These are phyloP conservation scores for Boulengerochromis microlepis DNA, from an alignment of 2,113 vertebrate genomes.

Conservation along the genomic window DNA sequence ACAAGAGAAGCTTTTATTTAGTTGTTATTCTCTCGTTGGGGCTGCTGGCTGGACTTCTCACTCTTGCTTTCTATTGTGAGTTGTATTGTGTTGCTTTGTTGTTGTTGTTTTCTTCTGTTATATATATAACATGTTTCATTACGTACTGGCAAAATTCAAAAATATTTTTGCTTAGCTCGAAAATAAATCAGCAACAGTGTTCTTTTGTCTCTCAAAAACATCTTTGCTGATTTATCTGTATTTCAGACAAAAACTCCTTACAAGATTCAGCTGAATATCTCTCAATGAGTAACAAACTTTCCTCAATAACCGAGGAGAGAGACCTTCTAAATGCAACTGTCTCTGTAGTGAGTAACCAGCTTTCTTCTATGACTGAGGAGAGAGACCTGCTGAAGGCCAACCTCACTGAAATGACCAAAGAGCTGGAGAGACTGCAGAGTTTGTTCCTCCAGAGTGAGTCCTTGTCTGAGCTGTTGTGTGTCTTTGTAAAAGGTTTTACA, in stretches of 20 bases:
- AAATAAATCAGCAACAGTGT: not conserved
- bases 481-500: not conserved
- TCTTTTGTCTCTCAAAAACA: not conserved
- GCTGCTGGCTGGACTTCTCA: not conserved
- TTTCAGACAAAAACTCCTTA: not conserved
- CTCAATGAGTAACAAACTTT: not conserved
- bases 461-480: not conserved
- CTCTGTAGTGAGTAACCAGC: rapidly evolving
- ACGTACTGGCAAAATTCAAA: rapidly evolving
- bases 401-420: not conserved
- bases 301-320: not conserved
- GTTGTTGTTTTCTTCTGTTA: not conserved
- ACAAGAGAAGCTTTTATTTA: not conserved
- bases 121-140: not conserved
- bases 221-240: not conserved
- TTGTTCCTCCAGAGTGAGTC: not conserved
- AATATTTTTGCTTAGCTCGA: rapidly evolving
- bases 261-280: not conserved
- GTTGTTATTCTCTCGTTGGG: not conserved
- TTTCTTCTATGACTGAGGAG: not conserved
- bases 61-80: not conserved
- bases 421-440: not conserved
- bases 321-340: not conserved
- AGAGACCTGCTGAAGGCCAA: not conserved
- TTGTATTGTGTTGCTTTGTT: not conserved